Percentiles rank a stretch among this genome's conserved stretches.
Conservation (phyloP, 2,113 vertebrate species). For the Phycodurus eques region DNA sequence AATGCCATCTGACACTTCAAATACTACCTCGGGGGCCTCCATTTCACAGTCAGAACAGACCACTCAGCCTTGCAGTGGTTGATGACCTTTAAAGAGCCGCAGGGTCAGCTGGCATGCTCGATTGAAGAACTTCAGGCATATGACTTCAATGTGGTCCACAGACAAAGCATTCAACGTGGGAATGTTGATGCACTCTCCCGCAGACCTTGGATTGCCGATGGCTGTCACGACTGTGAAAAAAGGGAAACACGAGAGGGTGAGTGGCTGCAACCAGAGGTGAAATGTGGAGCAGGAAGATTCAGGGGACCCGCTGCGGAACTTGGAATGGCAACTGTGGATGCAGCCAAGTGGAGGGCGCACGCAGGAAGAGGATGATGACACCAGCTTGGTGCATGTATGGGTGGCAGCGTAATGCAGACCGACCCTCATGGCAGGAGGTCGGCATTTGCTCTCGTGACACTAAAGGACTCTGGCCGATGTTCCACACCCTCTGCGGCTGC, state of each 20-base stretch:
- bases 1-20: conserved; percentile 20
- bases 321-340: background rate
- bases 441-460: background rate
- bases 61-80: conserved; percentile 20
- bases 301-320: background rate
- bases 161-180: background rate
- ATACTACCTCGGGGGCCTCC: conserved; percentile 9
- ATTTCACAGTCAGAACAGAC: conserved; percentile 24
- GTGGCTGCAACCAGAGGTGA: no score
- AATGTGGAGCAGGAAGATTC: background rate
- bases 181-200: background rate
- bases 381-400: background rate
- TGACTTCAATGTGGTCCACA: no score
- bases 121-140: no score
- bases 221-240: conserved; percentile 3
- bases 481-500: background rate
- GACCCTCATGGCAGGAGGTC: background rate
- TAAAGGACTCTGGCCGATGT: conserved; percentile 3
- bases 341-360: no score
- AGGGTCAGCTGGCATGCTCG: conserved; percentile 4
- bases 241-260: background rate
- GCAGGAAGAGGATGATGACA: background rate
- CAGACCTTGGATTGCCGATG: background rate
- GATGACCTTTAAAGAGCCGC: conserved; percentile 18
- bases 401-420: background rate